Evolutionary conservation across 2,888 invertebrate genomes (phyloP).

Genomic region (Diplazon laetatorius): DNA sequence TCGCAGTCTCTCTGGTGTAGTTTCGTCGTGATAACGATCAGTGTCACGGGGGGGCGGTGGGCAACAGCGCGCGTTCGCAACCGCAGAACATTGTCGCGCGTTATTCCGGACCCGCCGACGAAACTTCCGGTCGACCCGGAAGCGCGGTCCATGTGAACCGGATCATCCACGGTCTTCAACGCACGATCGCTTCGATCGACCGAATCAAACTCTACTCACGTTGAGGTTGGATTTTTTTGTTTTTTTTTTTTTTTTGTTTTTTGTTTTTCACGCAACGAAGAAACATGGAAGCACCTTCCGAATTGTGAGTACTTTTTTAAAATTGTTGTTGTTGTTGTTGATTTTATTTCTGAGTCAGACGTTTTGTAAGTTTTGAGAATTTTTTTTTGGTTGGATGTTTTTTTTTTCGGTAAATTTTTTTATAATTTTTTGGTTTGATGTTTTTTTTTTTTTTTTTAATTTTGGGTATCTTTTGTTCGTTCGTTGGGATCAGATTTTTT

Average conservation of each 20-base stretch:
- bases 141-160: constrained; percentile 78
- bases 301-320: constrained; percentile 76
- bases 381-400: background rate
- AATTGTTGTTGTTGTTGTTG: background rate
- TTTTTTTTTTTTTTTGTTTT: too few species aligned
- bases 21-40: too few species aligned
- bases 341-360: background rate
- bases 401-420: background rate
- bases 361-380: background rate
- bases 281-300: constrained; percentile 79
- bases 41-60: too few species aligned
- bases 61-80: too few species aligned
- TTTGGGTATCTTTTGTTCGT: too few species aligned
- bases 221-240: too few species aligned
- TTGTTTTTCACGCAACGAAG: constrained; percentile 63
- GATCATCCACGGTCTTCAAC: constrained; percentile 66
- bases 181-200: constrained; percentile 60
- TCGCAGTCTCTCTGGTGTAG: constrained; percentile 22
- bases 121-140: constrained; percentile 84
- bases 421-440: background rate
- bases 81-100: too few species aligned
- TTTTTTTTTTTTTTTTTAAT: too few species aligned
- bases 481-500: too few species aligned
- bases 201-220: constrained; percentile 64
- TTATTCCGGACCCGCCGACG: constrained; percentile 72